Evolutionary conservation across 2,888 invertebrate species (phyloP).

Genomic region (Eretmocerus hayati): DNA sequence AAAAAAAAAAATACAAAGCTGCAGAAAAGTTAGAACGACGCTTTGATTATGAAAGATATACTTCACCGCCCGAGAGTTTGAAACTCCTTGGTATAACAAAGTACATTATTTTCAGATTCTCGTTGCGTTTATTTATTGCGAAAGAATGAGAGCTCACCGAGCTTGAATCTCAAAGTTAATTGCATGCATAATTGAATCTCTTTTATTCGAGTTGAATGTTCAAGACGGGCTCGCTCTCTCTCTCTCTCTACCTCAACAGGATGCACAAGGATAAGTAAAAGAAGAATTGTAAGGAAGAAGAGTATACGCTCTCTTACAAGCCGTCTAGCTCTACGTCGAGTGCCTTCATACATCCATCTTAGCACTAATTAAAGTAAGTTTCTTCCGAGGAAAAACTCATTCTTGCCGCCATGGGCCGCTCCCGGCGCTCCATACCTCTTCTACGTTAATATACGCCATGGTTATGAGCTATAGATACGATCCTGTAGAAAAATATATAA

Average conservation of each 20-base stretch:
- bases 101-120: background rate
- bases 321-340: no score
- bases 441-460: no score
- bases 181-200: slow-evolving; percentile 22
- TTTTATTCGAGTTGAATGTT: slow-evolving; percentile 20
- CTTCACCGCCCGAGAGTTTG: background rate
- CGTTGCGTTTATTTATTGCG: slow-evolving; percentile 13
- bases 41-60: no score
- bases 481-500: slow-evolving; percentile 34
- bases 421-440: slow-evolving; percentile 12
- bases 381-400: slow-evolving; percentile 29
- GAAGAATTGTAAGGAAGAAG: background rate
- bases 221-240: background rate
- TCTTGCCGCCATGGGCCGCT: slow-evolving; percentile 24
- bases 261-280: background rate
- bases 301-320: no score
- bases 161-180: slow-evolving; percentile 20
- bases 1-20: no score
- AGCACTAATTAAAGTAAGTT: slow-evolving; percentile 27
- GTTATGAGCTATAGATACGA: no score
- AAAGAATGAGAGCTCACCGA: slow-evolving; percentile 7
- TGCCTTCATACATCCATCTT: slow-evolving; percentile 20
- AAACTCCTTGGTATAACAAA: background rate
- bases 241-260: background rate
- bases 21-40: no score